phyloP scores from a whole-genome alignment of 2,888 invertebrate species.

The Volucella bombylans region DNA sequence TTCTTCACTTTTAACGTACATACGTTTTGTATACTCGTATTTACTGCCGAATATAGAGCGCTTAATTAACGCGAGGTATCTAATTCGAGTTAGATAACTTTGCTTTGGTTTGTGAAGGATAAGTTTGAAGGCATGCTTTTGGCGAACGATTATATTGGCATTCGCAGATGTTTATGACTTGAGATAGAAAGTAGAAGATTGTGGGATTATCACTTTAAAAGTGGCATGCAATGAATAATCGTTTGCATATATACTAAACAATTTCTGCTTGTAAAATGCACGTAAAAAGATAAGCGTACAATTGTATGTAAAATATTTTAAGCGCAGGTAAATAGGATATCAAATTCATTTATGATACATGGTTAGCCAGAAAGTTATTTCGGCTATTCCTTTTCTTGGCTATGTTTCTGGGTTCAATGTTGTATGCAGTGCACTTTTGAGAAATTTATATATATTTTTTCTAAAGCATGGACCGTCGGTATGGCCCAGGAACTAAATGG shows the following conservation, averaged over 20 bases:
- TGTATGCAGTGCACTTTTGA: no score
- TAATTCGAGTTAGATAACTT: conserved; percentile 26
- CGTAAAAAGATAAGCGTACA: no score
- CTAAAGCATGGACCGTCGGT: no score
- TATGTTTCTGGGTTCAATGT: no score
- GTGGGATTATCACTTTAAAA: background rate
- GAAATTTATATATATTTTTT: no score
- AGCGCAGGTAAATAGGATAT: no score
- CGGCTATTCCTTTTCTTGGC: no score
- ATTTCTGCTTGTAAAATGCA: background rate
- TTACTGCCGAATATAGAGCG: conserved; percentile 1
- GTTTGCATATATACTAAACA: background rate
- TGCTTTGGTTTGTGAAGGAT: background rate
- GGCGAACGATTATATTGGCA: conserved; percentile 13
- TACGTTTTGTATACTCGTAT: background rate
- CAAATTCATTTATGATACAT: no score
- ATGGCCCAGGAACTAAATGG: no score
- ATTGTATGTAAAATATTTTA: no score
- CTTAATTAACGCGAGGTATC: conserved; percentile 23
- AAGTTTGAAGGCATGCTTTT: conserved; percentile 1
- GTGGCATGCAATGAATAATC: no score
- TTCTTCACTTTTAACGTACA: conserved; percentile 1
- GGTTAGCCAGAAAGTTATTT: no score
- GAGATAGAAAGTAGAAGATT: background rate
- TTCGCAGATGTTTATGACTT: conserved; percentile 7